These are phyloP conservation scores for Nephrotoma flavescens DNA, from an alignment of 2,888 invertebrate genomes.

Conservation along the genomic window DNA sequence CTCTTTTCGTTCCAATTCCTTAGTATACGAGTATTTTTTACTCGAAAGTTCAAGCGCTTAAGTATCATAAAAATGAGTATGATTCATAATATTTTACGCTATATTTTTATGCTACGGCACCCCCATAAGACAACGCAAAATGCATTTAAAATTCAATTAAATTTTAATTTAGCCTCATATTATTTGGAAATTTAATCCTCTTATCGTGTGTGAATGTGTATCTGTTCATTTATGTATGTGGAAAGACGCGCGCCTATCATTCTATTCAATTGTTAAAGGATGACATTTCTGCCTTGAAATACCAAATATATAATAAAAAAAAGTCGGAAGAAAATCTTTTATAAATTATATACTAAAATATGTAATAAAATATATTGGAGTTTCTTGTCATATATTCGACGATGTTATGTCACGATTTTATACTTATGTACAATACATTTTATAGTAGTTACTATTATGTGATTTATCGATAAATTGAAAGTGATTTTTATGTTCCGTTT, in stretches of 20 bases:
- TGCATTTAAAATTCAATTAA: background rate
- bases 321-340: background rate
- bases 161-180: background rate
- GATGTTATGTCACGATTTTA: background rate
- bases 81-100: background rate
- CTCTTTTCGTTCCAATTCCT: background rate
- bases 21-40: background rate
- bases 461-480: background rate
- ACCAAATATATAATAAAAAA: background rate
- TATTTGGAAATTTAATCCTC: background rate
- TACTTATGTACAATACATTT: background rate
- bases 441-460: background rate
- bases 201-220: background rate
- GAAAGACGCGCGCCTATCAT: background rate
- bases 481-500: background rate
- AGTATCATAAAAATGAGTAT: background rate
- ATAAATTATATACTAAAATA: background rate
- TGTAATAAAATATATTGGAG: background rate
- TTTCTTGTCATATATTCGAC: background rate
- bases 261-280: background rate
- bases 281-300: background rate
- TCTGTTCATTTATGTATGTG: background rate
- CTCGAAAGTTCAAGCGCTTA: no score
- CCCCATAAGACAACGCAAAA: background rate
- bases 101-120: background rate